Conservation (phyloP, 2,888 invertebrate species). For the Drosophila nr. perissopoda region DNA sequence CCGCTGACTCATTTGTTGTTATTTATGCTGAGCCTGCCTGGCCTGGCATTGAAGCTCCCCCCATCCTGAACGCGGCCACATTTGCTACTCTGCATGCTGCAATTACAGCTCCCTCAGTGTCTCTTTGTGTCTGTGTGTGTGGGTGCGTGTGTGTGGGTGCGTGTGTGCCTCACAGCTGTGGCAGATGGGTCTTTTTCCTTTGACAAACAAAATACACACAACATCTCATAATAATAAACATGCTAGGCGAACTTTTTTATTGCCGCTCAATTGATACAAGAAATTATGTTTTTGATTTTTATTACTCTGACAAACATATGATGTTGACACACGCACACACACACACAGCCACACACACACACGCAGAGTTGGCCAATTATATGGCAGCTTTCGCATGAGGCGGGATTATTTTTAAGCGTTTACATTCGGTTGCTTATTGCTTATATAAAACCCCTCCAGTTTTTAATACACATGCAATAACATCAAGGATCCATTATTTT, state of each 20-base stretch:
- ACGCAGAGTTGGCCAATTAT: conserved; percentile 45
- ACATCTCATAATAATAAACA: conserved; percentile 57
- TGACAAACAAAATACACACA: conserved; percentile 14
- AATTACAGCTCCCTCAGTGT: conserved; percentile 30
- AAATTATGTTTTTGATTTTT: conserved; percentile 81
- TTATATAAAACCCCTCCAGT: background rate
- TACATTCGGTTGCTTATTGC: conserved; percentile 21
- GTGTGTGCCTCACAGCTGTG: conserved; percentile 36
- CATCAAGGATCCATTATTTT: background rate
- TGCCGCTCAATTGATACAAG: conserved; percentile 74
- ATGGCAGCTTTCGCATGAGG: conserved; percentile 39
- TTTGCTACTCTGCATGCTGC: conserved; percentile 56
- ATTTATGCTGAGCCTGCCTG: conserved; percentile 70
- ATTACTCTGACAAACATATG: conserved; percentile 76
- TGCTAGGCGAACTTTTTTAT: conserved; percentile 61
- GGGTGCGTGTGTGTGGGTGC: conserved; percentile 1
- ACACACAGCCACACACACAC: conserved; percentile 6
- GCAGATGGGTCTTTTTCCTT: conserved; percentile 10
- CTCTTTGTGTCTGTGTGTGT: conserved; percentile 4
- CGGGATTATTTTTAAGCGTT: conserved; percentile 63
- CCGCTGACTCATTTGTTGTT: conserved; percentile 68
- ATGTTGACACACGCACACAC: conserved; percentile 53
- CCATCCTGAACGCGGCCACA: conserved; percentile 32
- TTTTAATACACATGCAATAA: background rate
- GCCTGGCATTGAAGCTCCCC: conserved; percentile 47